Base-by-base conservation (phyloP, 1,140 invertebrate species). In the Platyscapa corneri region DNA sequence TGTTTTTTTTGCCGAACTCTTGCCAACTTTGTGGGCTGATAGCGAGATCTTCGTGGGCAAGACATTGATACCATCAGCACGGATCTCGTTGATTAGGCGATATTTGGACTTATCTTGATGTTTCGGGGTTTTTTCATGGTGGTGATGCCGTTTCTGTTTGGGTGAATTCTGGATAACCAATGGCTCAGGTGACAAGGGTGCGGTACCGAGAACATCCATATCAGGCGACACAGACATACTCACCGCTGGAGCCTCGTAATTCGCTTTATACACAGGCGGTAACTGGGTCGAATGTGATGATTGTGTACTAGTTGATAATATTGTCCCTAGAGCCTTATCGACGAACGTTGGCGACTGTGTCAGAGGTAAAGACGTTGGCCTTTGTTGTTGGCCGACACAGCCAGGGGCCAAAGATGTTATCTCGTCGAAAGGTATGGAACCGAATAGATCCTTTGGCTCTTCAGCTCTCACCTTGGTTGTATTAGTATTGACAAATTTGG, bases 351-450 rank as follows among this genome's bases (percentile, higher is more conserved):
- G 88, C 16, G 92, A 90, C 1, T 92, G 91, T 5, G 90, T 90
- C 0, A 93, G 82, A 0, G 92, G 89, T n/a, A 93, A 86, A 7
- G 92, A 92, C 7, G 89, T 92, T 10, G 91, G 91, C 70, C 91
- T 87, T n/a, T 78, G 86, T 20, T 82, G 80, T 27, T 90, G 91
- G 65, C 87, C 91, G 0, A 91, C 49, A 27, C 87, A 89, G 20
- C 23, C 74, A 0, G 81, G 81, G 0, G 85, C 60, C 6, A 91
- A 30, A n/a, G 90, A 88, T 0, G 94, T 87, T 75, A 95, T 92
- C 42, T 93, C 92, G 27, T 94, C 93, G 85, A 96, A 95, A 8
- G 95, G 95, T 46, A 95, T 93, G 20, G 95, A 94, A 6, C 95
- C 95, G 89, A 96, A 96, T 0, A 95, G 88, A 89, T 96, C 95